phyloP scores from a whole-genome alignment of 2,113 vertebrate species.

The Gymnobelideus leadbeateri region DNA sequence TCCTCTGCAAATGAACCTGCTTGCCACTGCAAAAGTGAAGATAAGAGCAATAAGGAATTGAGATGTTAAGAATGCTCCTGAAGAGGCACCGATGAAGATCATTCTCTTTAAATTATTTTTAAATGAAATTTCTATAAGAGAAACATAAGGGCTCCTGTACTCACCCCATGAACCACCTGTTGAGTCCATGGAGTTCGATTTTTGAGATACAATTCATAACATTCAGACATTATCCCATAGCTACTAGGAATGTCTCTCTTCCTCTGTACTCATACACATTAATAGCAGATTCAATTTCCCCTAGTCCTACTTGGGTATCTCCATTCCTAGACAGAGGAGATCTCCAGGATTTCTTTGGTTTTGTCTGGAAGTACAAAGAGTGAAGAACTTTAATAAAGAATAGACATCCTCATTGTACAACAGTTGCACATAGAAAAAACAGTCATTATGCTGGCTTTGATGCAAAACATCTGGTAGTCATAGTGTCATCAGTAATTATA shows the following conservation, averaged over 20 bases:
- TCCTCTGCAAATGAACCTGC: neutral
- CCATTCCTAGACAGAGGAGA: neutral
- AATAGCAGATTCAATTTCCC: neutral
- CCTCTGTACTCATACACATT: neutral
- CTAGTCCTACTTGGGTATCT: neutral
- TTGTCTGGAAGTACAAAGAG: neutral
- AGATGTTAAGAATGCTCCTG: neutral
- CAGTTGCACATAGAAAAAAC: neutral
- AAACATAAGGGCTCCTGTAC: neutral
- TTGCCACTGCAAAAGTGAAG: neutral
- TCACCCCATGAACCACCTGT: neutral
- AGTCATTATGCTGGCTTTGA: too few species aligned
- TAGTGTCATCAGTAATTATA: neutral
- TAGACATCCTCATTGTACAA: neutral
- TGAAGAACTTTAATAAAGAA: neutral
- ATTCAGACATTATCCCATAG: neutral
- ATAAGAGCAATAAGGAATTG: neutral
- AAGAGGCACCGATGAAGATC: neutral
- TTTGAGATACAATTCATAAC: neutral
- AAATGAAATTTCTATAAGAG: neutral
- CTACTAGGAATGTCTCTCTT: neutral
- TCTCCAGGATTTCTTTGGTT: neutral
- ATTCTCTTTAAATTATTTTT: neutral
- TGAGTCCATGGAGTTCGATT: neutral
- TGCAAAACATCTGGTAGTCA: neutral